Percentiles rank a stretch among this genome's conserved stretches.
Evolutionary conservation across 1,140 invertebrate species (phyloP).

Genomic region (Cherax destructor): DNA sequence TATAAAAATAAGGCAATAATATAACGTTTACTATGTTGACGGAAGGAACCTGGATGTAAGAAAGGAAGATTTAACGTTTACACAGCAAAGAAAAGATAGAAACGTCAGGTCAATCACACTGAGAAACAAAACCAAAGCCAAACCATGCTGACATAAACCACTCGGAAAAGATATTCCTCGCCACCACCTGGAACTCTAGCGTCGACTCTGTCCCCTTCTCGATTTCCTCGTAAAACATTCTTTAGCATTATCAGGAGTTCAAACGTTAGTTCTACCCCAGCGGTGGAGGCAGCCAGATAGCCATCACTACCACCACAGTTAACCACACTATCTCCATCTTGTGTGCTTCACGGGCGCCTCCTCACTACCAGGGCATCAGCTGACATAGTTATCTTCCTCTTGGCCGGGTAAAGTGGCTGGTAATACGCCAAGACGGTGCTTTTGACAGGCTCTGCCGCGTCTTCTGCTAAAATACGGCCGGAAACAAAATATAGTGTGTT

Average conservation of each 20-base stretch:
- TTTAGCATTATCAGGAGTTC: conserved; percentile 97
- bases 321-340: conserved; percentile 41
- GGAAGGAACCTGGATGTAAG: too few species aligned
- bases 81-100: background rate
- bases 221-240: conserved; percentile 98
- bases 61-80: too few species aligned
- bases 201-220: conserved; percentile 91
- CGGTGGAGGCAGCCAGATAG: conserved; percentile 20
- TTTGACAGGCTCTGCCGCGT: conserved; percentile 31
- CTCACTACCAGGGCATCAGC: conserved; percentile 47
- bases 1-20: background rate
- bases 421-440: background rate
- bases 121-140: background rate
- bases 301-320: background rate
- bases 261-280: conserved; percentile 93
- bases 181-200: conserved; percentile 95
- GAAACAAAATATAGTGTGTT: conserved; percentile 63
- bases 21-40: too few species aligned
- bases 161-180: background rate
- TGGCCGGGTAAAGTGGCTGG: background rate
- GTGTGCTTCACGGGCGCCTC: conserved; percentile 24
- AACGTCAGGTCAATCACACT: background rate
- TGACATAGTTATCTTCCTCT: conserved; percentile 38
- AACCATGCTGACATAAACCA: background rate
- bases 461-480: conserved; percentile 69